These are phyloP conservation scores for Petromus typicus DNA, from an alignment of 2,113 vertebrate genomes.

Conservation along the genomic window DNA sequence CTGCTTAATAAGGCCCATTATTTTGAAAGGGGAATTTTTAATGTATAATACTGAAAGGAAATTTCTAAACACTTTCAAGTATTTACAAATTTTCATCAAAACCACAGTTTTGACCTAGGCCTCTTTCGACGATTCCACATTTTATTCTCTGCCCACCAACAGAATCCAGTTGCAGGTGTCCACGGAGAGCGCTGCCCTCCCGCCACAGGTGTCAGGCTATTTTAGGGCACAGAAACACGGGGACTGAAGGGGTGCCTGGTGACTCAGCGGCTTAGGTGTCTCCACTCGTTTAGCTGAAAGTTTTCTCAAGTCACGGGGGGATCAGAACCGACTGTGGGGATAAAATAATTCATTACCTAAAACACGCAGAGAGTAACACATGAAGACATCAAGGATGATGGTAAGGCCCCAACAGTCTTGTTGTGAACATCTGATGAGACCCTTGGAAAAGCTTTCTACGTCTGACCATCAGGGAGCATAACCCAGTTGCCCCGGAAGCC, in stretches of 20 bases:
- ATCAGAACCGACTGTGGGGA: background rate
- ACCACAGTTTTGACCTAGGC: background rate
- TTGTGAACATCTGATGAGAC: background rate
- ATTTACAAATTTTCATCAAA: background rate
- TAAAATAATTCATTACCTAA: slow-evolving; percentile 25
- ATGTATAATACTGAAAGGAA: background rate
- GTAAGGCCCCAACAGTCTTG: background rate
- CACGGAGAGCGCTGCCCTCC: slow-evolving; percentile 3
- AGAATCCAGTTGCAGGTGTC: slow-evolving; percentile 2
- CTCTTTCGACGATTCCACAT: background rate
- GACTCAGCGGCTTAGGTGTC: slow-evolving; percentile 1
- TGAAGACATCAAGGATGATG: background rate
- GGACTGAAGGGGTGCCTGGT: slow-evolving; percentile 29
- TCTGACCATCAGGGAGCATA: slow-evolving; percentile 33
- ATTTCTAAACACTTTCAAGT: background rate
- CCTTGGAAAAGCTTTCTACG: slow-evolving; percentile 4
- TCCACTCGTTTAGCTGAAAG: background rate
- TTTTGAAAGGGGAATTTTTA: slow-evolving; percentile 18
- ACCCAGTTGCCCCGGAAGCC: slow-evolving; percentile 66
- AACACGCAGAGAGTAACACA: background rate
- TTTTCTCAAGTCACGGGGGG: background rate
- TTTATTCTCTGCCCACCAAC: background rate
- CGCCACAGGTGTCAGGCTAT: slow-evolving; percentile 47
- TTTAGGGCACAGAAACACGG: slow-evolving; percentile 40
- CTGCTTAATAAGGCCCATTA: background rate